These are phyloP conservation scores for Sebastolobus altivelis DNA, from an alignment of 2,797 vertebrate species.

Conservation along the genomic window DNA sequence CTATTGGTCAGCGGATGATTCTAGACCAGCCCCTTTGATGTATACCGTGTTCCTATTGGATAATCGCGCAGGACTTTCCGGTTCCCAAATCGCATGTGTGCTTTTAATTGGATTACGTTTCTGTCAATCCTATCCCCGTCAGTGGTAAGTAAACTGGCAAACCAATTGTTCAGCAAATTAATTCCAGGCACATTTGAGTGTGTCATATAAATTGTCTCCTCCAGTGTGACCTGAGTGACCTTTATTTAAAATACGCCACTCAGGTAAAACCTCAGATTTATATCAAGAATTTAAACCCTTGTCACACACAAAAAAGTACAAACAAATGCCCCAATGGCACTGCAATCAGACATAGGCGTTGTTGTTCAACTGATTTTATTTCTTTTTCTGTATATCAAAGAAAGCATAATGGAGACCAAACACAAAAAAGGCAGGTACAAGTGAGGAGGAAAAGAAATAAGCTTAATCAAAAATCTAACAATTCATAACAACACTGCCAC, in stretches of 20 bases:
- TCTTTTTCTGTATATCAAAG: slow-evolving; percentile 89
- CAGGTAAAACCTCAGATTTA: background rate
- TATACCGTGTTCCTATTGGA: slow-evolving; percentile 68
- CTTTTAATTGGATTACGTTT: slow-evolving; percentile 63
- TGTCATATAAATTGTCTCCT: slow-evolving; percentile 12
- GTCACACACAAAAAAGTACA: background rate
- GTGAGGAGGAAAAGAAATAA: slow-evolving; percentile 83
- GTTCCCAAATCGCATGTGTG: slow-evolving; percentile 41
- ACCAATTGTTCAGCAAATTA: slow-evolving; percentile 48
- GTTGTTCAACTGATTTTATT: slow-evolving; percentile 88
- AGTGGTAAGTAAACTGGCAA: slow-evolving; percentile 3
- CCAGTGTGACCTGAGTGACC: slow-evolving; percentile 37
- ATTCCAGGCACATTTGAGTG: slow-evolving; percentile 40
- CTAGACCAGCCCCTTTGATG: slow-evolving; percentile 37
- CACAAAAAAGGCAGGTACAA: slow-evolving; percentile 88
- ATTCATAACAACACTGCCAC: slow-evolving; percentile 88
- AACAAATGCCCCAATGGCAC: background rate
- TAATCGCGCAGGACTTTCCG: slow-evolving; percentile 41
- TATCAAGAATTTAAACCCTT: background rate
- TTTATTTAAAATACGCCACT: slow-evolving; percentile 29
- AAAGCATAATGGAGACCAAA: slow-evolving; percentile 89
- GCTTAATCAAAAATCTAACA: slow-evolving; percentile 88
- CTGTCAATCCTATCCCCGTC: slow-evolving; percentile 62
- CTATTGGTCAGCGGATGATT: slow-evolving; percentile 68
- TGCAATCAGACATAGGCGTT: slow-evolving; percentile 34